A percentile compares a stretch with the other conserved stretches of the same genome.
Conservation (phyloP, 2,888 invertebrate species). For the Pimpla rufipes region DNA sequence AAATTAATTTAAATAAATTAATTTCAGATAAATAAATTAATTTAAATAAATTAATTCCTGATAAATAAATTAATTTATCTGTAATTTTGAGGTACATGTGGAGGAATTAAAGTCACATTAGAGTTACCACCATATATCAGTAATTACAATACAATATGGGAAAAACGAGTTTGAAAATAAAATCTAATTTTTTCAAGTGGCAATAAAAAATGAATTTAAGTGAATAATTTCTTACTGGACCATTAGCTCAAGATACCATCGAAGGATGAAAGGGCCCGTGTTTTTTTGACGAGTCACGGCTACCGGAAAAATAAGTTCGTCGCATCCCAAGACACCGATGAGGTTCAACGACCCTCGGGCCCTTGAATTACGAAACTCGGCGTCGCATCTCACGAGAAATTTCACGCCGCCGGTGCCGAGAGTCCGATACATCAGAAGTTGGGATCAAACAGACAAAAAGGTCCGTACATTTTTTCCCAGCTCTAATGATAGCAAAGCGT, state of each 20-base stretch:
- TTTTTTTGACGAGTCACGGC: constrained; percentile 47
- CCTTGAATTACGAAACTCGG: constrained; percentile 34
- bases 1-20: too few species aligned
- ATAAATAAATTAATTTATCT: too few species aligned
- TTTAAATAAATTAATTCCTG: neutral
- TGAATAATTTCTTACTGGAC: constrained; percentile 10
- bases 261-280: constrained; percentile 16
- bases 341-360: constrained; percentile 51
- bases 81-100: too few species aligned
- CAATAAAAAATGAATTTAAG: neutral
- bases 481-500: constrained; percentile 1
- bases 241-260: constrained; percentile 31
- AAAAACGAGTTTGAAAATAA: too few species aligned
- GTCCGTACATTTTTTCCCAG: neutral
- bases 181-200: too few species aligned
- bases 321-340: constrained; percentile 2
- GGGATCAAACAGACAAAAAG: constrained; percentile 12
- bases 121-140: too few species aligned
- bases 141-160: too few species aligned
- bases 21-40: neutral
- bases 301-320: constrained; percentile 21
- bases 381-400: constrained; percentile 7
- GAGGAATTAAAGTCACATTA: too few species aligned
- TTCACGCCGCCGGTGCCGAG: constrained; percentile 38
- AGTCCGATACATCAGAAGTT: neutral